Evolutionary conservation across 2,797 vertebrate species (phyloP), one percentile per base, ranked within the genome.

Genomic region (Sebastes steindachneri): DNA sequence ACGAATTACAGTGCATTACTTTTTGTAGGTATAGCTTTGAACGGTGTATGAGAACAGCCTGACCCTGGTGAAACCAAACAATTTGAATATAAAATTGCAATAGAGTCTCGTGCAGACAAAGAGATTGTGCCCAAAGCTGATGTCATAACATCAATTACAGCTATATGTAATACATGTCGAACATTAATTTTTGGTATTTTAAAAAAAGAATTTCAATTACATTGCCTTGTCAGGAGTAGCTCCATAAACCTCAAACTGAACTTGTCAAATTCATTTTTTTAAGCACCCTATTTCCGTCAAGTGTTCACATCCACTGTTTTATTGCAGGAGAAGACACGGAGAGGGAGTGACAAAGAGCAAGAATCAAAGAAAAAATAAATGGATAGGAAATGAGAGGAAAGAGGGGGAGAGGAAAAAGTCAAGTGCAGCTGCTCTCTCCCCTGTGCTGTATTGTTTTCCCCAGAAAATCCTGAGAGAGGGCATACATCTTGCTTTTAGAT

Each of bases 401-500:
- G 41, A 68, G 0, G 9, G 0, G 11, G 29, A 57, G 37, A 67
- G 51, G 55, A 51, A 78, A 57, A 66, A 82, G 77, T 65, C 29
- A 83, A 84, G 77, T 77, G 78, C 41, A 63, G 69, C 79, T 68
- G 15, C 66, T 75, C 35, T 77, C 17, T 25, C 69, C n/a, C 26
- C 35, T 0, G 1, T 9, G 25, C 35, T 77, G 75, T 35, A 66
- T 74, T 72, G 54, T 84, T 89, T 74, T 11, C 64, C 63, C 17
- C 45, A 54, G 45, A 74, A 80, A 68, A 80, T 77, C 83, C 80
- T 82, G 37, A 73, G 81, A 84, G 68, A 71, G 73, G 23, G 57
- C 26, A 70, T 57, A 68, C 55, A 77, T 83, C 62, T 80, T 78
- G 67, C 74, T 87, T 86, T 90, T 68, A 80, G 86, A 89, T 88